Evolutionary conservation across 2,888 invertebrate species (phyloP).

Genomic region (Philereme transversata): DNA sequence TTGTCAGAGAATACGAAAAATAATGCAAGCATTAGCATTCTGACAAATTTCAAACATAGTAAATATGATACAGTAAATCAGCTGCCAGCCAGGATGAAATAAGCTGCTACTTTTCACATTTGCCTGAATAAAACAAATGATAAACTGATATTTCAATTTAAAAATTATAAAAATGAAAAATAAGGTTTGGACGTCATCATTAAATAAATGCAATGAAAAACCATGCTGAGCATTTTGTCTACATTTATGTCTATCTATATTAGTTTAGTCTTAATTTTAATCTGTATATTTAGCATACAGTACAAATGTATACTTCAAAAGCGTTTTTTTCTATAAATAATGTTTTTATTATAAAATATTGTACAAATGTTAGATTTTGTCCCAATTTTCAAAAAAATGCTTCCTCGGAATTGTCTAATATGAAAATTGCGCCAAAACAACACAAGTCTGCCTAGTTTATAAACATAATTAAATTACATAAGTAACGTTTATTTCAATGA

Average conservation of each 20-base stretch:
- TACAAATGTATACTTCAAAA: conserved; percentile 73
- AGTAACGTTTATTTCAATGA: conserved; percentile 50
- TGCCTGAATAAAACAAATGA: not conserved
- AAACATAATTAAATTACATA: conserved; percentile 46
- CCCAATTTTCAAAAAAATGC: conserved; percentile 36
- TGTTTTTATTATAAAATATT: conserved; percentile 50
- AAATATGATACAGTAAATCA: conserved; percentile 10
- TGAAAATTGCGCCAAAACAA: conserved; percentile 34
- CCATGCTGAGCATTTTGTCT: conserved; percentile 71
- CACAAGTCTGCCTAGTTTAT: conserved; percentile 38
- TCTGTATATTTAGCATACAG: conserved; percentile 61
- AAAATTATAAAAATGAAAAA: conserved; percentile 14
- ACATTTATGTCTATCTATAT: conserved; percentile 76
- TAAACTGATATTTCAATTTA: not conserved
- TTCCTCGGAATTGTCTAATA: conserved; percentile 22
- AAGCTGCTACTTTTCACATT: not conserved
- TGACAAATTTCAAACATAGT: conserved; percentile 22
- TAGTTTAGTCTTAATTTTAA: conserved; percentile 60
- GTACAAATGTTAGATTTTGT: conserved; percentile 41
- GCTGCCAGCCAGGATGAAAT: not conserved
- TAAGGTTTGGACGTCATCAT: conserved; percentile 48
- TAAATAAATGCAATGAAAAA: conserved; percentile 44
- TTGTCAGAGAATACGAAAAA: conserved; percentile 15
- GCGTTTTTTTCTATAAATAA: conserved; percentile 70
- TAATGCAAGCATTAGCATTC: conserved; percentile 4